Base-by-base conservation (phyloP, 2,888 invertebrate genomes). In the Zaprionus lineosus region DNA sequence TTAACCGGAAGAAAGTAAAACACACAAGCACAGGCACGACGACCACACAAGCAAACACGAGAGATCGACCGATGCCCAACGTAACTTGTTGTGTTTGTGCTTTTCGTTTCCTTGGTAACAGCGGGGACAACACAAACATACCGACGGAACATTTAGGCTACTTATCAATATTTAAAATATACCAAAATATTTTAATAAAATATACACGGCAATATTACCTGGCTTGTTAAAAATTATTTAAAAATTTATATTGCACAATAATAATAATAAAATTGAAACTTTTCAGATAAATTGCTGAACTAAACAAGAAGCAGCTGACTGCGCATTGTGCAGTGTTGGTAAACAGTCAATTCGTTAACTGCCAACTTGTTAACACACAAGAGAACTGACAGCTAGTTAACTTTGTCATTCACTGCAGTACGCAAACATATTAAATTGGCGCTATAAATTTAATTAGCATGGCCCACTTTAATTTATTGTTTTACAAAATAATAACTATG, bases 31-130 rank as follows among this genome's bases (percentile, higher is more conserved):
- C n/a, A n/a, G n/a, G n/a, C n/a, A n/a, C n/a, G n/a, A n/a, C n/a
- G n/a, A n/a, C n/a, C n/a, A 52, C 69, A 56, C 46, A 56, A 47
- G 55, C 41, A 29, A 9, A 18, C 8, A 29, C 39, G 39, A 16
- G 36, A 43, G 68, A 69, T 69, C 62, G 71, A 83, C 47, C 57
- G 74, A 61, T 44, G 51, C 44, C 14, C 64, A 61, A 68, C 74
- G 70, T 74, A 78, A 74, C 68, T 78, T 83, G 72, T 82, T 84
- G 85, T 86, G 83, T 87, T 84, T 72, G 79, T 59, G 73, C 70
- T 82, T 74, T 60, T 65, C 60, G 85, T 86, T 87, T 74, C 87
- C 87, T 72, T 78, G 82, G 78, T 71, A 86, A 86, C 85, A 75
- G 50, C 34, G 29, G 67, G 44, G 56, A 70, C 64, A 69, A 72